These are phyloP conservation scores for Isichthys henryi DNA, from an alignment of 2,113 vertebrate species.

Conservation along the genomic window DNA sequence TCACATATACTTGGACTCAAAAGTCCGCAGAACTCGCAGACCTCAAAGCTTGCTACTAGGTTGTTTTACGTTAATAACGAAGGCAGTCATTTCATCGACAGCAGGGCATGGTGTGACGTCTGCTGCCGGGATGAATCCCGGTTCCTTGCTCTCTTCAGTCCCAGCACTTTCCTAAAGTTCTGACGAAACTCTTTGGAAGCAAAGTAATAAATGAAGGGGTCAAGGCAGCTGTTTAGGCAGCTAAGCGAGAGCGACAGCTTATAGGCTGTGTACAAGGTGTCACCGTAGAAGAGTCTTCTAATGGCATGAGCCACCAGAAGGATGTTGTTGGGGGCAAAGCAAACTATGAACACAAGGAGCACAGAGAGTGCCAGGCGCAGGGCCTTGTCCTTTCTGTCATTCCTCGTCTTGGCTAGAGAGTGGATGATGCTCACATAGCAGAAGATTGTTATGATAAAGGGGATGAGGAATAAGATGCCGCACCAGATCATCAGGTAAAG, in stretches of 20 bases:
- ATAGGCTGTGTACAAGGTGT: constrained; percentile 72
- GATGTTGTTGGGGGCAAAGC: constrained; percentile 84
- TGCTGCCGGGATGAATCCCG: constrained; percentile 52
- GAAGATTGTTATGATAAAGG: constrained; percentile 71
- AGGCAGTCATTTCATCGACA: not conserved
- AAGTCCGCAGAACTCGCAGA: not conserved
- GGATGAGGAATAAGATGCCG: constrained; percentile 65
- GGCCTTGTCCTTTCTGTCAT: constrained; percentile 62
- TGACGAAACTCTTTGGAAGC: constrained; percentile 81
- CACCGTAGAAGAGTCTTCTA: constrained; percentile 52
- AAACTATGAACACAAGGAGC: constrained; percentile 71
- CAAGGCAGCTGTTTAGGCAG: constrained; percentile 84
- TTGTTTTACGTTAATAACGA: not conserved
- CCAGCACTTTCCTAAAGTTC: constrained; percentile 61
- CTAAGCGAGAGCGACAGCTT: constrained; percentile 80
- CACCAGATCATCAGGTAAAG: constrained; percentile 69
- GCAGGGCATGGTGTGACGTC: constrained; percentile 32
- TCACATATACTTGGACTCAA: not conserved
- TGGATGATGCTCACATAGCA: constrained; percentile 76
- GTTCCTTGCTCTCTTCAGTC: constrained; percentile 44
- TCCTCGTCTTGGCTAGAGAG: constrained; percentile 54
- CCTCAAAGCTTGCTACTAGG: not conserved
- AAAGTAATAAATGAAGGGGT: constrained; percentile 92
- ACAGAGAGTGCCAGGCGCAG: constrained; percentile 66
- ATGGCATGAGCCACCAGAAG: constrained; percentile 71